phyloP scores from a whole-genome alignment of 2,113 vertebrate species.

The Bos indicus region DNA sequence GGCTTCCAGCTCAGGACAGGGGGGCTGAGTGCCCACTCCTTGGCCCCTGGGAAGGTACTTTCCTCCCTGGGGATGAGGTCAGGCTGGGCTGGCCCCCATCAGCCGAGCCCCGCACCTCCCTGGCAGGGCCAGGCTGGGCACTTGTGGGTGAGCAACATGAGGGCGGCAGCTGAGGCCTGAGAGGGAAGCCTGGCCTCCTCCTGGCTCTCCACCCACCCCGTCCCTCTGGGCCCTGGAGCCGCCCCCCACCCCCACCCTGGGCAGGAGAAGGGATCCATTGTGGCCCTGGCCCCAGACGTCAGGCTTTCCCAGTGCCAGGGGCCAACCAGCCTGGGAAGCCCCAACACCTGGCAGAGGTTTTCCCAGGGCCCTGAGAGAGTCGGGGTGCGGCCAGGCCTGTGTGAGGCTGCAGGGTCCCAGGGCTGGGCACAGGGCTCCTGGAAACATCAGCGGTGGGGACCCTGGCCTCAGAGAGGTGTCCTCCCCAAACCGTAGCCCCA shows the following conservation, averaged over 20 bases:
- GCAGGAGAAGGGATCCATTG: not conserved
- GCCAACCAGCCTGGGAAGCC: constrained; percentile 34
- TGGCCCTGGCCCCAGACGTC: not conserved
- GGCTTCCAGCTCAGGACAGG: not conserved
- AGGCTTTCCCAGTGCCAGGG: not conserved
- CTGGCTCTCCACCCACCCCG: fast-evolving
- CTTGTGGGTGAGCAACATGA: not conserved
- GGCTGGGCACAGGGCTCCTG: not conserved
- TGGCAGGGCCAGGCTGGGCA: not conserved
- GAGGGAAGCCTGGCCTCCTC: not conserved
- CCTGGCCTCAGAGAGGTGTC: not conserved
- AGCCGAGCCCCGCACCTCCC: not conserved
- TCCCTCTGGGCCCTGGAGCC: not conserved
- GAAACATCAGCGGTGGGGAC: not conserved
- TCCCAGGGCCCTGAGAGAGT: not conserved
- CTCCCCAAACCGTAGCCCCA: not conserved
- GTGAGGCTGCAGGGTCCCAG: not conserved
- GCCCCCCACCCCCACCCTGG: not conserved
- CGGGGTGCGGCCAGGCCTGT: not conserved
- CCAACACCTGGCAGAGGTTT: not conserved
- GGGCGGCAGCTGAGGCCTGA: no score
- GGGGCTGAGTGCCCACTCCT: not conserved
- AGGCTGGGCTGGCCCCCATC: not conserved
- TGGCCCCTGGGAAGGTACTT: constrained; percentile 16
- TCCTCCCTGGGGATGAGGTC: not conserved